A percentile compares a stretch with the other conserved stretches of the same genome.
Evolutionary conservation across 1,140 invertebrate species (phyloP).

Genomic region (Mizuhopecten yessoensis): DNA sequence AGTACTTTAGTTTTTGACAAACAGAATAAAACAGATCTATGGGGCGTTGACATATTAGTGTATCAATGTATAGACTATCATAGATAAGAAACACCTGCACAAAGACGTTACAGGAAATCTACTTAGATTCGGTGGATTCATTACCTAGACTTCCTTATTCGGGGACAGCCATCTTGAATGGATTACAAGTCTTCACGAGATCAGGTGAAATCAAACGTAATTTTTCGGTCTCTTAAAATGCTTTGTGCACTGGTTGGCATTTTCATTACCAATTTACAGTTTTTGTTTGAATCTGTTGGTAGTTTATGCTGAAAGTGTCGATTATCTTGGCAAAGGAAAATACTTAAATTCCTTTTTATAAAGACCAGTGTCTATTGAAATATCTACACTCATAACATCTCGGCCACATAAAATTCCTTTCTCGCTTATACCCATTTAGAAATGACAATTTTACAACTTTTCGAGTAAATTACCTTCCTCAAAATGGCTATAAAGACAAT

Average conservation of each 20-base stretch:
- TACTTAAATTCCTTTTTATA: background rate
- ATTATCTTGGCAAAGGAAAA: background rate
- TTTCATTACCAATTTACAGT: background rate
- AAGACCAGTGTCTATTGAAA: background rate
- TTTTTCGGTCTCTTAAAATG: background rate
- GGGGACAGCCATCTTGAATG: background rate
- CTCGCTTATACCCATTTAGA: slow-evolving; percentile 18
- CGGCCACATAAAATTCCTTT: background rate
- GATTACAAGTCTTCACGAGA: background rate
- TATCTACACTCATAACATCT: background rate
- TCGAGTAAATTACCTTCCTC: slow-evolving; percentile 2
- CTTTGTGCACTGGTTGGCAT: background rate
- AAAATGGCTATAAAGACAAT: background rate
- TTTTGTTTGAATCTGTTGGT: background rate
- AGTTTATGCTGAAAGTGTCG: background rate
- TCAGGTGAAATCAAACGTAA: background rate
- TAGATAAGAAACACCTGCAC: too few relatives aligned
- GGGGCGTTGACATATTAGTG: too few relatives aligned
- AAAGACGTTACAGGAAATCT: too few relatives aligned
- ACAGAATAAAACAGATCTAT: too few relatives aligned
- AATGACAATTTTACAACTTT: slow-evolving; percentile 39
- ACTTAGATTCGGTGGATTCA: too few relatives aligned
- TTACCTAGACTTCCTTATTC: background rate
- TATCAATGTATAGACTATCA: too few relatives aligned
- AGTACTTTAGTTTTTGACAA: too few relatives aligned